Percentiles rank a stretch among this genome's conserved stretches.
These are phyloP conservation scores for Odobenus rosmarus DNA, from an alignment of 2,113 vertebrate genomes.

Conservation along the genomic window DNA sequence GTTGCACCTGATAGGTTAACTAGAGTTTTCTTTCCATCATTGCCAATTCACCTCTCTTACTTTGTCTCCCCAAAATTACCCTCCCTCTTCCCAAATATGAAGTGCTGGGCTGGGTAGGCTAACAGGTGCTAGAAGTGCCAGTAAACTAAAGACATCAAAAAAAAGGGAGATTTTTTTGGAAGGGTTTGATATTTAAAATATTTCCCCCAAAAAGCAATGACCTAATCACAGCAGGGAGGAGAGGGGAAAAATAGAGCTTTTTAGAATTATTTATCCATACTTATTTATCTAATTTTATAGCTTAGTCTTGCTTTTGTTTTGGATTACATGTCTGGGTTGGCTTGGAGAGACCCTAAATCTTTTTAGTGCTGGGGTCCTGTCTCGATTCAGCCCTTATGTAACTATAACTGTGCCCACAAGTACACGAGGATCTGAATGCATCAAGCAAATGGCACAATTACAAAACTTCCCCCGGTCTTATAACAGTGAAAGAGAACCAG, in stretches of 20 bases:
- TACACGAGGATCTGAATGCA: background rate
- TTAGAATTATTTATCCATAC: background rate
- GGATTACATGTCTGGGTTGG: background rate
- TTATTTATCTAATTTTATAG: background rate
- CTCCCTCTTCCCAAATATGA: background rate
- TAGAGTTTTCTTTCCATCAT: background rate
- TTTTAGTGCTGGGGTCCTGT: background rate
- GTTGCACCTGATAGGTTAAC: background rate
- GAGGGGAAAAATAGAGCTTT: background rate
- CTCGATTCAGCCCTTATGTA: background rate
- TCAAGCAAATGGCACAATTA: background rate
- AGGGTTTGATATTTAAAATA: constrained; percentile 2
- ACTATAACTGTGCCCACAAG: background rate
- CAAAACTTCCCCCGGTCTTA: background rate
- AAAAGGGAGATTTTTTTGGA: background rate
- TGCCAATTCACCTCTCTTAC: background rate
- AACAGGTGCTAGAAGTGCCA: background rate
- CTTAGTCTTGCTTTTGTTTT: background rate
- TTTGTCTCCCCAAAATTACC: background rate
- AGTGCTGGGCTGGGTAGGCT: background rate
- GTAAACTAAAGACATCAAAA: background rate
- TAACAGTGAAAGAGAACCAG: background rate
- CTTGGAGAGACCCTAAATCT: background rate
- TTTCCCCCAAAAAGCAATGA: background rate
- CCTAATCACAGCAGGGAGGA: background rate